Conservation (phyloP, 2,113 vertebrate species). For the Lophura nycthemera region DNA sequence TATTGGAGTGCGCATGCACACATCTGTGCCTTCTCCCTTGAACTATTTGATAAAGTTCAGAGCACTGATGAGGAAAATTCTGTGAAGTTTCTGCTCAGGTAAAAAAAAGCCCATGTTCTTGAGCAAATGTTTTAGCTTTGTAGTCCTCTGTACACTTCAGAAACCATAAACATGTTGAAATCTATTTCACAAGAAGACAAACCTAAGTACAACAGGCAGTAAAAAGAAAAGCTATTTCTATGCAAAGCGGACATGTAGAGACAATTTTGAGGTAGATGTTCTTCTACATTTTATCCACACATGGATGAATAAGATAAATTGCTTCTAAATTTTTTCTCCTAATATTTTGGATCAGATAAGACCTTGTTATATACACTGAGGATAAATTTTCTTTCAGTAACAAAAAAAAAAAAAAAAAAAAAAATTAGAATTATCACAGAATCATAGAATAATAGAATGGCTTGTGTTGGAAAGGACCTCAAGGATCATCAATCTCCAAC, state of each 20-base stretch:
- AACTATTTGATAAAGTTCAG: not conserved
- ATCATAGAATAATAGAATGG: too few relatives aligned
- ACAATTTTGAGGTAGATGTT: not conserved
- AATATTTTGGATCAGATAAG: not conserved
- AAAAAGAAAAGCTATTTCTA: not conserved
- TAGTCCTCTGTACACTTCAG: not conserved
- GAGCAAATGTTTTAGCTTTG: not conserved
- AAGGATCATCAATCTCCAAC: too few relatives aligned
- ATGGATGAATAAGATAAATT: not conserved
- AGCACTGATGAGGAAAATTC: not conserved
- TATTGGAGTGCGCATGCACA: rapidly evolving
- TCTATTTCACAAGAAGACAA: not conserved
- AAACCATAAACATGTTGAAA: not conserved
- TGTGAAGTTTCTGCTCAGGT: not conserved
- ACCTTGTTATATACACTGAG: not conserved
- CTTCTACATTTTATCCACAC: not conserved
- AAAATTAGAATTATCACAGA: not conserved
- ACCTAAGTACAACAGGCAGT: not conserved
- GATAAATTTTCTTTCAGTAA: not conserved
- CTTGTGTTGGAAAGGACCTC: too few relatives aligned
- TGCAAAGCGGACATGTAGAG: not conserved
- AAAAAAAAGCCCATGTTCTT: rapidly evolving
- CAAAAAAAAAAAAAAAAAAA: not conserved
- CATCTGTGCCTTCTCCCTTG: rapidly evolving
- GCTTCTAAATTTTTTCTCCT: not conserved